These are phyloP conservation scores for Echinops telfairi DNA, from an alignment of 2,113 vertebrate species.

Conservation along the genomic window DNA sequence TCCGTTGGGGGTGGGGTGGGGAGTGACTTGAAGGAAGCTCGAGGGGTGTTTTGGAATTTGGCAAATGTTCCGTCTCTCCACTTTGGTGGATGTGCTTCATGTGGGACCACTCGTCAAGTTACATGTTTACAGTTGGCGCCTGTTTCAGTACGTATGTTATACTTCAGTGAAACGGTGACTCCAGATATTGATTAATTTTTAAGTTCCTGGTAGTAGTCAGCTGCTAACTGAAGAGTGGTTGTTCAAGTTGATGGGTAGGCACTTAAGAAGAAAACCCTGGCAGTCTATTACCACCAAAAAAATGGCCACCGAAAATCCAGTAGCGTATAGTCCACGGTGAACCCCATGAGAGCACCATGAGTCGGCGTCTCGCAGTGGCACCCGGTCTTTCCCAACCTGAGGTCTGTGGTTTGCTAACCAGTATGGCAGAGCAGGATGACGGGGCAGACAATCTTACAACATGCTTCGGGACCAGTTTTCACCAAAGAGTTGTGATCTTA, in stretches of 20 bases:
- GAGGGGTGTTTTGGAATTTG: neutral
- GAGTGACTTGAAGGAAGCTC: neutral
- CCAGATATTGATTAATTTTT: constrained; percentile 22
- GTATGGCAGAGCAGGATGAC: neutral
- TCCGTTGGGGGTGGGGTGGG: too few relatives aligned
- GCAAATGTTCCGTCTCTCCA: neutral
- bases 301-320: neutral
- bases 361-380: neutral
- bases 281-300: neutral
- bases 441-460: neutral
- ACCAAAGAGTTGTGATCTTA: neutral
- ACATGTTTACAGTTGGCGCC: neutral
- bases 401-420: too few relatives aligned
- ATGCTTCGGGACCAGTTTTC: neutral
- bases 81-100: neutral
- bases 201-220: neutral
- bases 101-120: neutral
- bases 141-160: neutral
- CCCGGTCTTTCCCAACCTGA: neutral
- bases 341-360: neutral
- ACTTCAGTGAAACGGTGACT: neutral
- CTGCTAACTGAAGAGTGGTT: neutral
- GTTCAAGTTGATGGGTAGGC: neutral
- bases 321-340: neutral
- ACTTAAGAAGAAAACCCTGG: neutral